A percentile compares a stretch with the other conserved stretches of the same genome.
Conservation (phyloP, 2,797 vertebrate genomes). For the Sebastes vulpes region DNA sequence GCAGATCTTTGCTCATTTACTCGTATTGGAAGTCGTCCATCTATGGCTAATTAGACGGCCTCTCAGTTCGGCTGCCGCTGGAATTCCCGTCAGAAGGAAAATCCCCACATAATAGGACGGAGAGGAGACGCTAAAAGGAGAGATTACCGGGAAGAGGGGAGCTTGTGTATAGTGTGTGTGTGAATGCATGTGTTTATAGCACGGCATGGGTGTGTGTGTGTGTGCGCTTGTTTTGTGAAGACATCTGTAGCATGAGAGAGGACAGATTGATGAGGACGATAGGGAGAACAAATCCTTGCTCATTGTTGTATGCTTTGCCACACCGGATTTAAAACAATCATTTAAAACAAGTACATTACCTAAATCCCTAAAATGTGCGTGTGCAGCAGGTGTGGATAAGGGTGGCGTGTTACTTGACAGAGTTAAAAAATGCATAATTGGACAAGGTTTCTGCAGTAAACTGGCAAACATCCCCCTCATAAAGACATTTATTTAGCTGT, state of each 20-base stretch:
- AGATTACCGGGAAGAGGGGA: conserved; percentile 48
- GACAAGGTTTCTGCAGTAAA: conserved; percentile 34
- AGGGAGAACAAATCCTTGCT: background rate
- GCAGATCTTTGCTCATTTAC: conserved; percentile 68
- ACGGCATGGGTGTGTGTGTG: background rate
- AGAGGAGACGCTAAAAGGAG: conserved; percentile 54
- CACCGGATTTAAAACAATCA: background rate
- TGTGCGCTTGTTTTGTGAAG: background rate
- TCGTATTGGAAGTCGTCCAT: conserved; percentile 76
- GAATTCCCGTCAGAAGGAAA: conserved; percentile 73
- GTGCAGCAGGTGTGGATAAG: background rate
- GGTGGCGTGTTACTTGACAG: background rate
- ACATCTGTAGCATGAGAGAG: background rate
- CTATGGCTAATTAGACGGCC: conserved; percentile 77
- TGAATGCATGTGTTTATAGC: background rate
- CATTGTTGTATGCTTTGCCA: background rate
- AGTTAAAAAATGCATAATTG: conserved; percentile 42
- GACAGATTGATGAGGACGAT: background rate
- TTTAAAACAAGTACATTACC: background rate
- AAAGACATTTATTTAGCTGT: conserved; percentile 69
- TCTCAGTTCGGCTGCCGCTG: conserved; percentile 48
- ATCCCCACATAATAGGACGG: conserved; percentile 67
- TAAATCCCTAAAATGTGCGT: background rate
- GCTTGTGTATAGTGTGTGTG: conserved; percentile 19
- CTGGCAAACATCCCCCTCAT: conserved; percentile 30